Conservation (phyloP, 2,888 invertebrate species). For the Eupithecia subfuscata region DNA sequence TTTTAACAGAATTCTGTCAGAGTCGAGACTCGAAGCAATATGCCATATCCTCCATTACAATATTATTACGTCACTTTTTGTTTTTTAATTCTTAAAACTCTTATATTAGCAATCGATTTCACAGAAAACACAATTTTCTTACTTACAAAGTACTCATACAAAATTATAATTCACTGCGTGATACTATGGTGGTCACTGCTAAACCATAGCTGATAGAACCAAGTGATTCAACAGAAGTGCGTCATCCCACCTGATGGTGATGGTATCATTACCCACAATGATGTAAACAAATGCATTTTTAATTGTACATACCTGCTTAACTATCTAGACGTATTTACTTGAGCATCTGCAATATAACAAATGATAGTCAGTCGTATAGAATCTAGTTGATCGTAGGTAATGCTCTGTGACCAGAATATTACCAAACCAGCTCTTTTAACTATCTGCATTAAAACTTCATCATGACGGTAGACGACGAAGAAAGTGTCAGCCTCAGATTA, state of each 20-base stretch:
- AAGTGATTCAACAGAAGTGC: conserved; percentile 20
- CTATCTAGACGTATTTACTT: neutral
- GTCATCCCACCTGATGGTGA: conserved; percentile 13
- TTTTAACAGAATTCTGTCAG: neutral
- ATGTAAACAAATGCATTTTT: conserved; percentile 31
- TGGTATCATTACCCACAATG: conserved; percentile 17
- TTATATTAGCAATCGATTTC: neutral
- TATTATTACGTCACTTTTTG: neutral
- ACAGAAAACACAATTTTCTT: neutral
- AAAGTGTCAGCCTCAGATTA: too few relatives aligned
- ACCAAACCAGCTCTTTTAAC: neutral
- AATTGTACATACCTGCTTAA: conserved; percentile 16
- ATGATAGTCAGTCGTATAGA: neutral
- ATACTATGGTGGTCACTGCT: conserved; percentile 17
- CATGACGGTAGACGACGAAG: too few relatives aligned
- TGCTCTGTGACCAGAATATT: conserved; percentile 2
- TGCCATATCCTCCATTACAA: neutral
- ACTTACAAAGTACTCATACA: conserved; percentile 13
- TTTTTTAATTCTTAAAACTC: neutral
- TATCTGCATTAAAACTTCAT: neutral
- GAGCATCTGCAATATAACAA: neutral
- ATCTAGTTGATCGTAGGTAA: neutral
- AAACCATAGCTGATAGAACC: conserved; percentile 9
- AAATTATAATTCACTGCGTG: conserved; percentile 16
- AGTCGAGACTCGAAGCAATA: neutral